Percentiles rank a stretch among this genome's conserved stretches.
Conservation (phyloP, 2,888 invertebrate species). For the Epinotia bilunana region DNA sequence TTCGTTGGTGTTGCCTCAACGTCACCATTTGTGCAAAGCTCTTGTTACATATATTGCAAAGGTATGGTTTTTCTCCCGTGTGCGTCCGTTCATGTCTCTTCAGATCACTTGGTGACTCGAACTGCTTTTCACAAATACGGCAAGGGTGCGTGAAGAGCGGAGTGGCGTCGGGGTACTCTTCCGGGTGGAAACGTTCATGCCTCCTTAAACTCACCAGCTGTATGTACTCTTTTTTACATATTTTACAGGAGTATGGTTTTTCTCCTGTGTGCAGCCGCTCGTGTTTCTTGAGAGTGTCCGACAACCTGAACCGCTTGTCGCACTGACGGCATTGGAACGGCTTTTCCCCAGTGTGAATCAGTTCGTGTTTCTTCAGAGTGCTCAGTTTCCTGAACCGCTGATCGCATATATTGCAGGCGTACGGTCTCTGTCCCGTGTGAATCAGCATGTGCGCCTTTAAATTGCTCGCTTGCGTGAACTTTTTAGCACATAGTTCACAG, state of each 20-base stretch:
- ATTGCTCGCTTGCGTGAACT: background rate
- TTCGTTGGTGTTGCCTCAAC: conserved; percentile 1
- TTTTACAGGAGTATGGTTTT: conserved; percentile 1
- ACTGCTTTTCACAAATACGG: background rate
- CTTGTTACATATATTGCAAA: background rate
- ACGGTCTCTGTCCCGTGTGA: background rate
- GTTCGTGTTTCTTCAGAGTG: background rate
- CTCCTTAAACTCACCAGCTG: background rate
- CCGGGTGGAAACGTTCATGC: background rate
- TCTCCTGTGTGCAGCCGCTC: conserved; percentile 1
- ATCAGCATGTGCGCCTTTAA: conserved; percentile 2
- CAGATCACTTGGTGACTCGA: background rate
- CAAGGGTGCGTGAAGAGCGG: background rate
- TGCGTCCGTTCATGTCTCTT: background rate
- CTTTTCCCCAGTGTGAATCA: background rate
- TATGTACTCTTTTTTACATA: background rate
- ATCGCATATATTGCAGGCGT: background rate
- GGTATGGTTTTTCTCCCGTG: background rate
- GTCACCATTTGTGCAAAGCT: background rate
- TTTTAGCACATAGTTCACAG: background rate
- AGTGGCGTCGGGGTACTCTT: background rate
- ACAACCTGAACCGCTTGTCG: background rate
- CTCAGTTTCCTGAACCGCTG: background rate
- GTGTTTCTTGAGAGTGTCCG: background rate
- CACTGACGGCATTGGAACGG: background rate